Percentiles rank a stretch among this genome's conserved stretches.
phyloP scores from a whole-genome alignment of 2,888 invertebrate genomes.

The Reticulitermes lucifugus region DNA sequence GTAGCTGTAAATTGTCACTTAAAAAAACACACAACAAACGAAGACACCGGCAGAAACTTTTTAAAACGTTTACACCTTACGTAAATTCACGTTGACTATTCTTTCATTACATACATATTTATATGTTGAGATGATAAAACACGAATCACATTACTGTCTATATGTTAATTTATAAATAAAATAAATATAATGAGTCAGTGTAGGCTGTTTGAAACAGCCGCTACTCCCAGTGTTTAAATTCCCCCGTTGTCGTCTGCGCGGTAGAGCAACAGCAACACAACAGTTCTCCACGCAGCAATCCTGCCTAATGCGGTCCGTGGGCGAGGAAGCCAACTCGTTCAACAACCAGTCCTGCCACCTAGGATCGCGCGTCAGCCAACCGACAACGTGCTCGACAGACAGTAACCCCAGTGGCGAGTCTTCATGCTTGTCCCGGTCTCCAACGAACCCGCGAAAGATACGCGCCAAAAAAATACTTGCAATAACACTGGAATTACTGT shows the following conservation, averaged over 20 bases:
- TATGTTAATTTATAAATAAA: not conserved
- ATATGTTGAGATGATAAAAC: not conserved
- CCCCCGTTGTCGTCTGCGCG: not conserved
- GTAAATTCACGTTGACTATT: not conserved
- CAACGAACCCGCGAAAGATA: not conserved
- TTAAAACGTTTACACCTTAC: not conserved
- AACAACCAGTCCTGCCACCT: constrained; percentile 12
- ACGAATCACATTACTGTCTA: not conserved
- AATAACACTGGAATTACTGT: not conserved
- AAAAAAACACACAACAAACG: not conserved
- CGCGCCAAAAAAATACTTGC: not conserved
- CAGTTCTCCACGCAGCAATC: not conserved
- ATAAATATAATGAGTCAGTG: not conserved
- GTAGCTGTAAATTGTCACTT: not conserved
- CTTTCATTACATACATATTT: not conserved
- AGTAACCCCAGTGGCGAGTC: not conserved
- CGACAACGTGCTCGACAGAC: not conserved
- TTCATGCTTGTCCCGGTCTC: not conserved
- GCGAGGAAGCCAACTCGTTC: constrained; percentile 12
- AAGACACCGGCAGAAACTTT: not conserved
- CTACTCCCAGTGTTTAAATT: not conserved
- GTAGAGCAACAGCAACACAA: not conserved
- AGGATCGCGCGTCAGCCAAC: not conserved
- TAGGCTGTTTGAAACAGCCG: not conserved
- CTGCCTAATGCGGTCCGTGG: not conserved